Percentiles rank a stretch among this genome's conserved stretches.
These are phyloP conservation scores for Aphelinus certus DNA, from an alignment of 1,140 invertebrate species.

Conservation along the genomic window DNA sequence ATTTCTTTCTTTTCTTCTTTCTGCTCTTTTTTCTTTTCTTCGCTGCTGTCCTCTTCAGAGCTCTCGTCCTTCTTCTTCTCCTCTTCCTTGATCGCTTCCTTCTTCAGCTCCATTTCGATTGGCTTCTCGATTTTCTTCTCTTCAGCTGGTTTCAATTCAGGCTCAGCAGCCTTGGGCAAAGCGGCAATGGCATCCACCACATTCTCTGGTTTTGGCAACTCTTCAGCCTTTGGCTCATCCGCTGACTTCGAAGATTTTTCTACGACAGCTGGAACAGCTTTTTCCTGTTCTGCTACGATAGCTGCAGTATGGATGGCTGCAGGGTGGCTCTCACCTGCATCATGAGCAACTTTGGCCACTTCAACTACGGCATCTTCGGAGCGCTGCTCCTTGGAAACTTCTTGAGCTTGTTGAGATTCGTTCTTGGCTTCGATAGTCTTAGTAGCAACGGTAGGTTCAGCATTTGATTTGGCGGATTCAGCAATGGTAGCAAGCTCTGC, in stretches of 20 bases:
- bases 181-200: slow-evolving; percentile 42
- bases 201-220: slow-evolving; percentile 53
- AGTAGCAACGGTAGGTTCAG: slow-evolving; percentile 17
- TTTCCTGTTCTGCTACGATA: neutral
- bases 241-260: slow-evolving; percentile 37
- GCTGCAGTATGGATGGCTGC: slow-evolving; percentile 29
- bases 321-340: slow-evolving; percentile 7
- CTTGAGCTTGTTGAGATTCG: slow-evolving; percentile 39
- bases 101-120: slow-evolving; percentile 19
- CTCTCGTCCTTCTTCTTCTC: slow-evolving; percentile 43
- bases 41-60: slow-evolving; percentile 29
- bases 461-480: slow-evolving; percentile 10
- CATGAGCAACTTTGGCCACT: neutral
- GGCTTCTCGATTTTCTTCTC: slow-evolving; percentile 40
- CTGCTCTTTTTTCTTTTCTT: slow-evolving; percentile 45
- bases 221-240: slow-evolving; percentile 47
- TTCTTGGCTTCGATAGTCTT: slow-evolving; percentile 38
- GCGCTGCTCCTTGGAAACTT: slow-evolving; percentile 46
- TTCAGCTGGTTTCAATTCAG: slow-evolving; percentile 38
- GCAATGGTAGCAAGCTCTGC: slow-evolving; percentile 10
- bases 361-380: slow-evolving; percentile 25
- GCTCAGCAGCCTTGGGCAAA: slow-evolving; percentile 27
- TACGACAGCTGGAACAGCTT: slow-evolving; percentile 36
- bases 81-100: slow-evolving; percentile 34
- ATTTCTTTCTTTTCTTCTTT: slow-evolving; percentile 43